Base-by-base conservation (phyloP, 2,113 vertebrate genomes). In the Myrmophylax atrothorax region DNA sequence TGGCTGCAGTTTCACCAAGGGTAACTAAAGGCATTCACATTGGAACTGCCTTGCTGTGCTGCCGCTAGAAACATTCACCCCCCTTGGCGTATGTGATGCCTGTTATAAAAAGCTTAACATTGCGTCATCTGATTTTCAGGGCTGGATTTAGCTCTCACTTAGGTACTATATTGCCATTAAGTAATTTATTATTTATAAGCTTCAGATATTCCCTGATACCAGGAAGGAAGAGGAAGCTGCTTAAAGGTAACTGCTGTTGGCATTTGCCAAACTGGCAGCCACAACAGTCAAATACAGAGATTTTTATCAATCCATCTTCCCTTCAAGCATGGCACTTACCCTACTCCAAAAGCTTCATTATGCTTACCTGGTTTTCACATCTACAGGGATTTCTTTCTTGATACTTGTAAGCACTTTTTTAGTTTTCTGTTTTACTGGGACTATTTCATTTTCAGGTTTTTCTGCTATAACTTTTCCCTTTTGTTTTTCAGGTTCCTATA, bases 401-500 rank as follows among this genome's bases (percentile, higher is more conserved):
- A 94, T 87, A 77, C 82, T 94, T 84, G 78, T 92, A 96, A 98
- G 59, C 25, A 97, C 97, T 96, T 99, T 99, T 98, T 98, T 99
- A 84, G 94, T 98, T 98, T 99, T 99, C 90, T 98, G 98, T 97
- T 99, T 99, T 46, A 97, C 93, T 80, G 98, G 97, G 68, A 98
- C 98, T 77, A 95, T 97, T 96, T 98, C 98, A 66, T 94, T 97
- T 96, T 99, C 99, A 75, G 98, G 96, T 98, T 99, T 98, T 86
- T 98, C 98, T 72, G 97, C 44, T 89, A 67, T 72, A 72, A 97
- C 81, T 69, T 98, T 98, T 95, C 98, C 99, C 98, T 99, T 99
- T 98, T 98, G 98, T 95, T 99, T 99, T 80, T 99, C 98, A 93
- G 99, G 98, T 85, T 99, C 99, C 99, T 99, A 84, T 37, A 91